Conservation (phyloP, 2,113 vertebrate species). For the Cynocephalus volans region DNA sequence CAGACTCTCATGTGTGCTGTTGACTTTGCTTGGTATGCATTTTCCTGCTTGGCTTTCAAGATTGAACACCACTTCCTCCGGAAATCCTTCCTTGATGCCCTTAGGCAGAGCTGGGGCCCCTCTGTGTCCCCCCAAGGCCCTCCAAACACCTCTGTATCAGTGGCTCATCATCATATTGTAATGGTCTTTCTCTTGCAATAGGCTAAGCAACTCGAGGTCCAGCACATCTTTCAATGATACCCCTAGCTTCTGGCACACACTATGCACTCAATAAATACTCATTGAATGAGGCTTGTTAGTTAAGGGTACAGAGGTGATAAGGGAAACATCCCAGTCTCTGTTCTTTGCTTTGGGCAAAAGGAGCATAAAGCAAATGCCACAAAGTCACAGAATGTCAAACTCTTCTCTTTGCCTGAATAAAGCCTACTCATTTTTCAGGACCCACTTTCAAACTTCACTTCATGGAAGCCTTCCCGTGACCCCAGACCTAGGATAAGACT, state of each 20-base stretch:
- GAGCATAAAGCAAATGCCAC: background rate
- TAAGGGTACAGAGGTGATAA: background rate
- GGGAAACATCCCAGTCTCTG: background rate
- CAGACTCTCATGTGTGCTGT: background rate
- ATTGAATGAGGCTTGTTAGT: background rate
- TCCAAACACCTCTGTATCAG: background rate
- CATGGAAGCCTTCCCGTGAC: background rate
- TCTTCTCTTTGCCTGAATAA: background rate
- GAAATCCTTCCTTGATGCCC: background rate
- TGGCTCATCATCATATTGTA: background rate
- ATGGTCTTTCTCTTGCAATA: background rate
- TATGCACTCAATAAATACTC: background rate
- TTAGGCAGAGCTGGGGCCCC: background rate
- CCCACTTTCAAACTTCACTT: background rate
- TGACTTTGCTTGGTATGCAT: background rate
- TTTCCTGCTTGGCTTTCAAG: background rate
- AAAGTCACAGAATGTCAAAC: background rate
- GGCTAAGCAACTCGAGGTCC: background rate
- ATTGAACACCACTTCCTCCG: background rate
- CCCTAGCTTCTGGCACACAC: background rate
- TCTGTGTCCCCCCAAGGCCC: background rate
- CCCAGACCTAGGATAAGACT: background rate
- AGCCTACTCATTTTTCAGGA: background rate
- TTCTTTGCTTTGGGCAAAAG: conserved; percentile 43
- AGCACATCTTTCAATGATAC: background rate